These are phyloP conservation scores for Autographa gamma DNA, from an alignment of 2,888 invertebrate genomes.

Conservation along the genomic window DNA sequence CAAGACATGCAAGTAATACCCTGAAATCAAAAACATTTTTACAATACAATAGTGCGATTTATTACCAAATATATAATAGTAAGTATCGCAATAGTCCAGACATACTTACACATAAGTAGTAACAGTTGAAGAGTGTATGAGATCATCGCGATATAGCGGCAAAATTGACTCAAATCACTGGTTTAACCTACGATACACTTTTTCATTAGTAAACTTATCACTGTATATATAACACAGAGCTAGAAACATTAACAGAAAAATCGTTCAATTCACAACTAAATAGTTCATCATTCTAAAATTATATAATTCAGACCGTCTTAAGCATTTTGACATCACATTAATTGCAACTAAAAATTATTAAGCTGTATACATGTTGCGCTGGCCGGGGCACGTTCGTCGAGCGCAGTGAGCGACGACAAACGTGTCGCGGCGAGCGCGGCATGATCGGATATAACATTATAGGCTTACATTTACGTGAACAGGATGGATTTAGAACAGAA, in stretches of 20 bases:
- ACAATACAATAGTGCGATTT: constrained; percentile 68
- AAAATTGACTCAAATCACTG: constrained; percentile 85
- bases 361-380: constrained; percentile 71
- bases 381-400: constrained; percentile 48
- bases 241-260: constrained; percentile 73
- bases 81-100: constrained; percentile 64
- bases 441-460: constrained; percentile 66
- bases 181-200: constrained; percentile 73
- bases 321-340: constrained; percentile 78
- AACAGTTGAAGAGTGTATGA: constrained; percentile 80
- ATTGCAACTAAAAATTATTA: constrained; percentile 81
- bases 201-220: constrained; percentile 68
- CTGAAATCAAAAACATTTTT: constrained; percentile 70
- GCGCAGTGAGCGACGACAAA: constrained; percentile 43
- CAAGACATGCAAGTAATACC: constrained; percentile 52
- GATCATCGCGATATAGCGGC: constrained; percentile 82
- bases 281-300: constrained; percentile 69
- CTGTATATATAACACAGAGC: constrained; percentile 69
- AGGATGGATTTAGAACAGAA: constrained; percentile 84
- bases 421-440: constrained; percentile 62
- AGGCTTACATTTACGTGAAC: constrained; percentile 79
- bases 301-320: constrained; percentile 73
- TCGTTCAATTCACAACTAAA: constrained; percentile 74
- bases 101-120: constrained; percentile 72
- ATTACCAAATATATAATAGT: constrained; percentile 65